Percentiles rank a stretch among this genome's conserved stretches.
These are phyloP conservation scores for Passer domesticus DNA, from an alignment of 2,113 vertebrate genomes.

Conservation along the genomic window DNA sequence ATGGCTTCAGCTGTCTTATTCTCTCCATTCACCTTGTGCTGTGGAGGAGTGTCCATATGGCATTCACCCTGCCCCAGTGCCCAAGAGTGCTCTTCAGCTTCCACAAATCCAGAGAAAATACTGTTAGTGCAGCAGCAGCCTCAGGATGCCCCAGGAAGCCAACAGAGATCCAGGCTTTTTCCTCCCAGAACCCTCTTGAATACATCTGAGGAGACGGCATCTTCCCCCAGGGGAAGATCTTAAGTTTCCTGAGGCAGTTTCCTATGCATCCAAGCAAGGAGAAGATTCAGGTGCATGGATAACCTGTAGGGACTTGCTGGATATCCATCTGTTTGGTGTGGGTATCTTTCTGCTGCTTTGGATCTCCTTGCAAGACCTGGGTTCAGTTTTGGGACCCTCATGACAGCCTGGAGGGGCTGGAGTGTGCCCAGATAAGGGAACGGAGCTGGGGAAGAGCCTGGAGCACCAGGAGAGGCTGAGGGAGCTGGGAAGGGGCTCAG, in stretches of 20 bases:
- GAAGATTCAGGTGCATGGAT: neutral
- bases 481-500: neutral
- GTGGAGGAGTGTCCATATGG: neutral
- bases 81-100: neutral
- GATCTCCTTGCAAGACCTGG: neutral
- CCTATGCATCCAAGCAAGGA: neutral
- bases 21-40: rapidly evolving
- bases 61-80: neutral
- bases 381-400: neutral
- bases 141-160: neutral
- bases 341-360: neutral
- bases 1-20: neutral
- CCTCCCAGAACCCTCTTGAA: neutral
- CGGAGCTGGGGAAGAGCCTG: rapidly evolving
- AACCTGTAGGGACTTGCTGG: neutral
- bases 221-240: neutral
- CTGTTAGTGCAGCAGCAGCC: neutral
- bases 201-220: neutral
- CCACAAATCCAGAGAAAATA: neutral
- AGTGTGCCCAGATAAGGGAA: rapidly evolving
- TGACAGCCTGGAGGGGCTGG: neutral
- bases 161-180: neutral
- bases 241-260: neutral
- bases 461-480: neutral
- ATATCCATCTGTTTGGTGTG: rapidly evolving